phyloP scores from a whole-genome alignment of 2,888 invertebrate genomes.

The Phengaris alcon region DNA sequence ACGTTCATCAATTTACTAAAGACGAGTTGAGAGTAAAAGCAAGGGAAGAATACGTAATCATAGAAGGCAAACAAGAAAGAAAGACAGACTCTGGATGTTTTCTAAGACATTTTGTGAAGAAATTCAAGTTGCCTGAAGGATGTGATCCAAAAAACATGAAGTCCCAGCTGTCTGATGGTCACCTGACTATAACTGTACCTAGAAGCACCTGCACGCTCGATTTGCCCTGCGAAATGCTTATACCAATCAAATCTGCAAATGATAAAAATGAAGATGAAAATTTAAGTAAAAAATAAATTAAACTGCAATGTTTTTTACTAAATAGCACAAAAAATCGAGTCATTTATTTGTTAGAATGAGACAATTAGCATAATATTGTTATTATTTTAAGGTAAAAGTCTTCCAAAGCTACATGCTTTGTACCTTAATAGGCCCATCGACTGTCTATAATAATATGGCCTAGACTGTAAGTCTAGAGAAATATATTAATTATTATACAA shows the following conservation, averaged over 20 bases:
- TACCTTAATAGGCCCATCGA: too few species aligned
- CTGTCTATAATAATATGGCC: too few species aligned
- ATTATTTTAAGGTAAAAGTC: too few species aligned
- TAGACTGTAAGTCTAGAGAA: too few species aligned
- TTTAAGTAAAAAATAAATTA: slow-evolving; percentile 22
- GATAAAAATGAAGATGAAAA: slow-evolving; percentile 34
- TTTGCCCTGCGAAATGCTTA: slow-evolving; percentile 48
- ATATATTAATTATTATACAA: too few species aligned
- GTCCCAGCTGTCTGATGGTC: slow-evolving; percentile 55
- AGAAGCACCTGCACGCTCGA: slow-evolving; percentile 47
- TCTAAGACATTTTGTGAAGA: slow-evolving; percentile 56
- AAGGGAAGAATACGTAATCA: slow-evolving; percentile 54
- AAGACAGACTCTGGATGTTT: slow-evolving; percentile 52
- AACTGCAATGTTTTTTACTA: background rate
- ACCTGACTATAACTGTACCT: slow-evolving; percentile 56
- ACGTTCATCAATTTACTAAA: slow-evolving; percentile 55
- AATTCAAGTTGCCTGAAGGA: slow-evolving; percentile 61
- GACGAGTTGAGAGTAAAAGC: slow-evolving; percentile 66
- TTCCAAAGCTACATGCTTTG: too few species aligned
- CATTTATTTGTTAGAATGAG: too few species aligned
- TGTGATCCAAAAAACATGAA: slow-evolving; percentile 52
- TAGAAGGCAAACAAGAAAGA: slow-evolving; percentile 68
- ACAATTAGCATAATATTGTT: too few species aligned
- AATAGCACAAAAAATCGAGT: too few species aligned
- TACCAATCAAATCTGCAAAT: slow-evolving; percentile 43